Conservation (phyloP, 2,113 vertebrate genomes). For the Eleginops maclovinus region DNA sequence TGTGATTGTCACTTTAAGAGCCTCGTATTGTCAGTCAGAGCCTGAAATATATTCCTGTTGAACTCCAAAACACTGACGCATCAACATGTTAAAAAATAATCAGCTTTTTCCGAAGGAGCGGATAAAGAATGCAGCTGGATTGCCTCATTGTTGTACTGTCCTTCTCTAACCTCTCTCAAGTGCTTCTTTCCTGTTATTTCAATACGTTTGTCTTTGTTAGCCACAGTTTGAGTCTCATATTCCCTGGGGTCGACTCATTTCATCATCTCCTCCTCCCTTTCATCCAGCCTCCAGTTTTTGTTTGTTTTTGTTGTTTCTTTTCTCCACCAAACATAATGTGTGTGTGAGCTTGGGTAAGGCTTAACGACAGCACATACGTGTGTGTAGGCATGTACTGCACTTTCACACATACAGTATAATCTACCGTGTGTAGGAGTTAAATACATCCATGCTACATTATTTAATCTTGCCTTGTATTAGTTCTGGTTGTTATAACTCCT, state of each 20-base stretch:
- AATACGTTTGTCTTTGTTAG: conserved; percentile 47
- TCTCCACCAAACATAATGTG: conserved; percentile 12
- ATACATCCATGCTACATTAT: not conserved
- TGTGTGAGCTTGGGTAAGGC: not conserved
- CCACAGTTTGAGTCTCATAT: conserved; percentile 31
- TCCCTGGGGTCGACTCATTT: conserved; percentile 28
- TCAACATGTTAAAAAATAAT: conserved; percentile 49
- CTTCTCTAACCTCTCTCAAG: conserved; percentile 40
- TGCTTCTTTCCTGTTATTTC: conserved; percentile 40
- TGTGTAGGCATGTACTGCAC: conserved; percentile 7
- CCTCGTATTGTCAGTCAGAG: conserved; percentile 48
- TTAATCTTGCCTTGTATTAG: not conserved
- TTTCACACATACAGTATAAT: not conserved
- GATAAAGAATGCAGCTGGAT: conserved; percentile 33
- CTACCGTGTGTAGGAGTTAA: not conserved
- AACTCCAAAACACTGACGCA: conserved; percentile 28
- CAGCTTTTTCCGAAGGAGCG: conserved; percentile 3
- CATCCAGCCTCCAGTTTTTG: not conserved
- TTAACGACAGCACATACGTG: conserved; percentile 26
- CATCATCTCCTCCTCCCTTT: not conserved
- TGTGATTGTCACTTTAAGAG: conserved; percentile 34
- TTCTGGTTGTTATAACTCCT: not conserved
- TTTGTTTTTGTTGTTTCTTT: conserved; percentile 23
- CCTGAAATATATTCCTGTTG: conserved; percentile 31
- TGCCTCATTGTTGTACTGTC: conserved; percentile 29